Conservation (phyloP, 2,797 vertebrate species). For the Liasis olivaceus region DNA sequence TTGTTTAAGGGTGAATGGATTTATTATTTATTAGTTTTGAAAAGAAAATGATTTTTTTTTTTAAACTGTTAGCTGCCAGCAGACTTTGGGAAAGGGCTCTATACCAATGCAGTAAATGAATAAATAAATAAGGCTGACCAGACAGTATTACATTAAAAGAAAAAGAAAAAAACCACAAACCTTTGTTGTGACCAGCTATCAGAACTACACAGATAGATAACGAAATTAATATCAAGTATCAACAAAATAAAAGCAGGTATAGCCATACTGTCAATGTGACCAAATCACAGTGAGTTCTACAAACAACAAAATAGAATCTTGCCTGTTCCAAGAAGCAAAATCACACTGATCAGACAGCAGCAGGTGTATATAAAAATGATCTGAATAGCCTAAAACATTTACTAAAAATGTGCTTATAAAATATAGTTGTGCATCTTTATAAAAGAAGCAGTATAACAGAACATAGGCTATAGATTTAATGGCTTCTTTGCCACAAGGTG, state of each 20-base stretch:
- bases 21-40: background rate
- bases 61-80: background rate
- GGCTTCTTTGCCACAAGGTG: background rate
- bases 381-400: background rate
- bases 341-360: background rate
- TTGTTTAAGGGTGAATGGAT: background rate
- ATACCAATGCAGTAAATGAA: background rate
- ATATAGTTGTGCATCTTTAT: background rate
- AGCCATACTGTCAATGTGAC: background rate
- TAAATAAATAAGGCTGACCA: background rate
- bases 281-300: background rate
- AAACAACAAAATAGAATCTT: background rate
- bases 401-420: background rate
- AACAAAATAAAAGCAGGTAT: background rate
- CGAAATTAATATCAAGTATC: background rate
- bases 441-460: background rate
- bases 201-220: background rate
- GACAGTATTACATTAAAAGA: background rate
- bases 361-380: background rate
- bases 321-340: background rate
- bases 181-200: background rate
- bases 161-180: background rate
- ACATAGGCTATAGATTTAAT: background rate
- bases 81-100: background rate
- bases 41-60: background rate